phyloP scores from a whole-genome alignment of 2,113 vertebrate species.

The Theristicus caerulescens region DNA sequence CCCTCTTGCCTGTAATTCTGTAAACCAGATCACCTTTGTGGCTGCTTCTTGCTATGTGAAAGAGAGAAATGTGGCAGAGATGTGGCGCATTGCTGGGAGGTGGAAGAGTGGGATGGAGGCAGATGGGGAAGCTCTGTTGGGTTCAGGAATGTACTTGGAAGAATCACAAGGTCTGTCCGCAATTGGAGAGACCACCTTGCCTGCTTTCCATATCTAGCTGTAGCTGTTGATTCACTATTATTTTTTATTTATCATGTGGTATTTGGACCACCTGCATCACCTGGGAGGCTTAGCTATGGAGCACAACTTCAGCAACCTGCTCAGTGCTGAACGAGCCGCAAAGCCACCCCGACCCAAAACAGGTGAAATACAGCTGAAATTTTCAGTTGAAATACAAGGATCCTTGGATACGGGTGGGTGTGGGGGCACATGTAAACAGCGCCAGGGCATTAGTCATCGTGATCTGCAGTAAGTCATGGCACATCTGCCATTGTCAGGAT shows the following conservation, averaged over 20 bases:
- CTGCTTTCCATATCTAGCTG: not conserved
- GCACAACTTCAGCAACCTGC: not conserved
- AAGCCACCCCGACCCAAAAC: not conserved
- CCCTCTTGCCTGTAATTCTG: not conserved
- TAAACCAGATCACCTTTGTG: not conserved
- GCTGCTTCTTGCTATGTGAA: not conserved
- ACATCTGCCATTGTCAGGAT: not conserved
- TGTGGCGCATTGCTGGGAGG: not conserved
- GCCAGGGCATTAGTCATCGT: not conserved
- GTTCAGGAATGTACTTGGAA: not conserved
- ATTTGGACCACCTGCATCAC: accelerated
- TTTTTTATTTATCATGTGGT: not conserved
- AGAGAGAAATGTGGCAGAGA: not conserved
- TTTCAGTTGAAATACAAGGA: not conserved
- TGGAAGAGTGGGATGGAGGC: not conserved
- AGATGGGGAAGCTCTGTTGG: not conserved
- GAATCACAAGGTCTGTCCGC: not conserved
- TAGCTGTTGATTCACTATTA: not conserved
- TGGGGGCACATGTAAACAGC: not conserved
- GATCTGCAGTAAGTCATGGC: not conserved
- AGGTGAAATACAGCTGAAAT: not conserved
- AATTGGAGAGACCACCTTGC: not conserved
- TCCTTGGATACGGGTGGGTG: not conserved
- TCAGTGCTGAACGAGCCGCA: not conserved
- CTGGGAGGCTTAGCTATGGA: not conserved